Evolutionary conservation across 2,888 invertebrate species (phyloP).

Genomic region (Pycnomerus fuliginosus): DNA sequence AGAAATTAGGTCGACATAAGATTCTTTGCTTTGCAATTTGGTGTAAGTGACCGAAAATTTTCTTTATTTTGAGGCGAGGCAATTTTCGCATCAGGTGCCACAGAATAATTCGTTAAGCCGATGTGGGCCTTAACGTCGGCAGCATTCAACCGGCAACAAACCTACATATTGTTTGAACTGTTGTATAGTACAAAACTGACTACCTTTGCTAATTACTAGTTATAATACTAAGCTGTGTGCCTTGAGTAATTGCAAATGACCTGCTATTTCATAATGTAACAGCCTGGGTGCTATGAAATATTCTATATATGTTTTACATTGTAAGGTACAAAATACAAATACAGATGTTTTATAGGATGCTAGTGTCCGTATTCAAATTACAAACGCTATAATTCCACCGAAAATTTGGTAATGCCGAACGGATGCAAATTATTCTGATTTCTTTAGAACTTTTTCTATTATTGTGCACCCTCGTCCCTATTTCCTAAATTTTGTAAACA

Average conservation of each 20-base stretch:
- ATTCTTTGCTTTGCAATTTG: too few species aligned
- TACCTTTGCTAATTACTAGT: slow-evolving; percentile 56
- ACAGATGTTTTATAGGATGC: slow-evolving; percentile 27
- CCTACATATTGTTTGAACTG: slow-evolving; percentile 46
- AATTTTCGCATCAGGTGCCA: slow-evolving; percentile 27
- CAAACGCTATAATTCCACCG: slow-evolving; percentile 17
- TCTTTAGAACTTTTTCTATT: slow-evolving; percentile 44
- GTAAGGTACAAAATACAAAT: slow-evolving; percentile 40
- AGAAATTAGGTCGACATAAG: too few species aligned
- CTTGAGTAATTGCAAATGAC: slow-evolving; percentile 76
- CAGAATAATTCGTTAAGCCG: slow-evolving; percentile 23
- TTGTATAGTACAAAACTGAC: slow-evolving; percentile 55
- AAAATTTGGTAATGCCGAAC: slow-evolving; percentile 27
- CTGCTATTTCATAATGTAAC: slow-evolving; percentile 53
- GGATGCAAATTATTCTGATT: slow-evolving; percentile 49
- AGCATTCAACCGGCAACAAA: slow-evolving; percentile 26
- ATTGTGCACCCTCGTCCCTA: slow-evolving; percentile 42
- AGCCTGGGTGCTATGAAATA: slow-evolving; percentile 52
- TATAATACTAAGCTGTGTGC: slow-evolving; percentile 69
- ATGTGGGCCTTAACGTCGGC: slow-evolving; percentile 17
- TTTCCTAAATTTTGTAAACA: slow-evolving; percentile 53
- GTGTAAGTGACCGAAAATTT: too few species aligned
- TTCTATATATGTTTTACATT: slow-evolving; percentile 48
- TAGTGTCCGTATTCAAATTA: slow-evolving; percentile 41
- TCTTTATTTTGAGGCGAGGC: too few species aligned